Percentiles rank a stretch among this genome's conserved stretches.
Conservation (phyloP, 2,888 invertebrate species). For the Hartigia nigra region DNA sequence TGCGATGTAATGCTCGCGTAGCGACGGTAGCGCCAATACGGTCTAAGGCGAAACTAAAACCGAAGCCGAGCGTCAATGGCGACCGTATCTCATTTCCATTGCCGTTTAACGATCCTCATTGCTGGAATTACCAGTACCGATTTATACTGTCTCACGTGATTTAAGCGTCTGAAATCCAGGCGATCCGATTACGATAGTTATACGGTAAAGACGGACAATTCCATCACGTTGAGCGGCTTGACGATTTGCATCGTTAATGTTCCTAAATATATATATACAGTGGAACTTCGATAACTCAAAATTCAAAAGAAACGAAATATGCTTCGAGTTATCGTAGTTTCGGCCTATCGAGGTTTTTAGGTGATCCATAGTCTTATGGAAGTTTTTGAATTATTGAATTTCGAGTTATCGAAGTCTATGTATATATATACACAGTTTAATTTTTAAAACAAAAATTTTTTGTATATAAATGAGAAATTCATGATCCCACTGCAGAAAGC, state of each 20-base stretch:
- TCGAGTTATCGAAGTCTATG: no score
- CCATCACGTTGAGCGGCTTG: neutral
- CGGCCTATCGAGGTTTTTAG: no score
- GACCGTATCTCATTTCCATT: neutral
- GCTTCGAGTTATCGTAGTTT: no score
- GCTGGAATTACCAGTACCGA: conserved; percentile 24
- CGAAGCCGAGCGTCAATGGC: neutral
- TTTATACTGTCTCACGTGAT: neutral
- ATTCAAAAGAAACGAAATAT: no score
- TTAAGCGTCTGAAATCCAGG: neutral
- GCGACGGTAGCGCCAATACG: conserved; percentile 12
- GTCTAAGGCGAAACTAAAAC: neutral
- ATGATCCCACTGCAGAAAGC: neutral
- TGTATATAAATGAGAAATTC: neutral
- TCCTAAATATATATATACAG: no score
- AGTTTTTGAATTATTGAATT: no score
- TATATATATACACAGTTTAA: no score
- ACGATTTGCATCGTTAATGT: neutral
- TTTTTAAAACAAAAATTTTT: no score
- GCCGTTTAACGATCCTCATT: conserved; percentile 36
- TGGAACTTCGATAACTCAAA: no score
- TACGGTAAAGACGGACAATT: neutral
- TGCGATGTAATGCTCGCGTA: conserved; percentile 44
- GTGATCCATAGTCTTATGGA: no score
- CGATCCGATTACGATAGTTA: neutral